These are phyloP conservation scores for Poeciliopsis occidentalis DNA, from an alignment of 2,113 vertebrate species.

Conservation along the genomic window DNA sequence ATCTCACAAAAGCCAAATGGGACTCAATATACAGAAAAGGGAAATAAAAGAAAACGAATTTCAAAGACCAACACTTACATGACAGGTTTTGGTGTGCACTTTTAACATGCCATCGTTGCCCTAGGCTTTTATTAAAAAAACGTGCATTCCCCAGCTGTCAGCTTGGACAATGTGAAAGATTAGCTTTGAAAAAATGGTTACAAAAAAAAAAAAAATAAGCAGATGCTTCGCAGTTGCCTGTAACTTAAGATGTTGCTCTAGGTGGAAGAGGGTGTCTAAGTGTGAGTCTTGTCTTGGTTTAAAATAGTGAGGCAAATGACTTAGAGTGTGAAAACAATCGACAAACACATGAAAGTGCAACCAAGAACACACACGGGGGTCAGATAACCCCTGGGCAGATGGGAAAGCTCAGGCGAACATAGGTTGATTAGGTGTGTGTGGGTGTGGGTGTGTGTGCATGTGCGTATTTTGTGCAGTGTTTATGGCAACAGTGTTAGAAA, in stretches of 20 bases:
- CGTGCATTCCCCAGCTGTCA: constrained; percentile 45
- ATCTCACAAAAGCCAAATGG: constrained; percentile 30
- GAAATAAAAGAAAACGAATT: constrained; percentile 15
- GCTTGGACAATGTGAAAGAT: constrained; percentile 51
- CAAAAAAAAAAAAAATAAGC: constrained; percentile 30
- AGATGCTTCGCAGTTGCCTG: constrained; percentile 24
- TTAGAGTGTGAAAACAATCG: constrained; percentile 78
- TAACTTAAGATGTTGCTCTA: constrained; percentile 63
- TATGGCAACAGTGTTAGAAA: constrained; percentile 62
- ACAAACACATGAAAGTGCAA: constrained; percentile 73
- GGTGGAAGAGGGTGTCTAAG: constrained; percentile 72
- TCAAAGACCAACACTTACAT: constrained; percentile 41
- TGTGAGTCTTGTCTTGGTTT: constrained; percentile 61
- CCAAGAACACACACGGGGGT: constrained; percentile 67
- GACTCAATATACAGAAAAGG: constrained; percentile 22
- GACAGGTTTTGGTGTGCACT: constrained; percentile 43
- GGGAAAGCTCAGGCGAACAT: constrained; percentile 61
- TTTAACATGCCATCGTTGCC: constrained; percentile 36
- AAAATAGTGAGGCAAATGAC: constrained; percentile 65
- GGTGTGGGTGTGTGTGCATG: background rate
- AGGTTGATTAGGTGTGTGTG: constrained; percentile 17
- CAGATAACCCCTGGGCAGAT: constrained; percentile 76
- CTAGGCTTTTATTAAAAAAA: constrained; percentile 34
- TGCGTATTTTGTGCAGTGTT: constrained; percentile 46
- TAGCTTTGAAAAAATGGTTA: constrained; percentile 21